These are phyloP conservation scores for Enteromius viviparus DNA, from an alignment of 2,797 vertebrate species.

Conservation along the genomic window DNA sequence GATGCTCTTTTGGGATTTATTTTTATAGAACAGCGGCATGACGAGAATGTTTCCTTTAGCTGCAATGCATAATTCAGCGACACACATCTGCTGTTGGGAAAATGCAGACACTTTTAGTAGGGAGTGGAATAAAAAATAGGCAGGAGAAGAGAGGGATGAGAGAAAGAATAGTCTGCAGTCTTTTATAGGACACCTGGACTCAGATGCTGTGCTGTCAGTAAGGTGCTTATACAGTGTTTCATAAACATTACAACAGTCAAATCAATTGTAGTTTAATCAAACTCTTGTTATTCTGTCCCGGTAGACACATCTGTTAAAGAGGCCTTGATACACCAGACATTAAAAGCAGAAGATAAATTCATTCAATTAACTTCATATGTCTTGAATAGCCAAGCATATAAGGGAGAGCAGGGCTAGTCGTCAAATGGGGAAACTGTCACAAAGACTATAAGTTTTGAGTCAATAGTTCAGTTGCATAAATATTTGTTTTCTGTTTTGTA, in stretches of 20 bases:
- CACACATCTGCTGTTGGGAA: slow-evolving; percentile 64
- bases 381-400: neutral
- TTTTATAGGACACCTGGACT: slow-evolving; percentile 64
- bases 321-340: neutral
- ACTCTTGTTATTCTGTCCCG: slow-evolving; percentile 16
- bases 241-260: slow-evolving; percentile 30
- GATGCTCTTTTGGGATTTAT: slow-evolving; percentile 74
- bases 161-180: slow-evolving; percentile 64
- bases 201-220: slow-evolving; percentile 55
- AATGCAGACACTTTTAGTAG: slow-evolving; percentile 62
- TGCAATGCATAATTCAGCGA: slow-evolving; percentile 74
- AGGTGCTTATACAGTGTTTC: slow-evolving; percentile 6
- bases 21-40: slow-evolving; percentile 72
- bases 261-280: slow-evolving; percentile 34
- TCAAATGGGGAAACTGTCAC: neutral
- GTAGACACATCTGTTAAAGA: neutral
- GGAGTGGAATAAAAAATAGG: slow-evolving; percentile 40
- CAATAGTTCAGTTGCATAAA: neutral
- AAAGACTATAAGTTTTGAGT: neutral
- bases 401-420: neutral
- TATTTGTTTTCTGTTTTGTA: neutral
- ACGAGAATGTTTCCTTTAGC: slow-evolving; percentile 69
- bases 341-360: neutral
- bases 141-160: slow-evolving; percentile 12
- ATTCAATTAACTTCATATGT: neutral